Percentiles rank a stretch among this genome's conserved stretches.
These are phyloP conservation scores for Monochamus saltuarius DNA, from an alignment of 1,140 invertebrate genomes.

Conservation along the genomic window DNA sequence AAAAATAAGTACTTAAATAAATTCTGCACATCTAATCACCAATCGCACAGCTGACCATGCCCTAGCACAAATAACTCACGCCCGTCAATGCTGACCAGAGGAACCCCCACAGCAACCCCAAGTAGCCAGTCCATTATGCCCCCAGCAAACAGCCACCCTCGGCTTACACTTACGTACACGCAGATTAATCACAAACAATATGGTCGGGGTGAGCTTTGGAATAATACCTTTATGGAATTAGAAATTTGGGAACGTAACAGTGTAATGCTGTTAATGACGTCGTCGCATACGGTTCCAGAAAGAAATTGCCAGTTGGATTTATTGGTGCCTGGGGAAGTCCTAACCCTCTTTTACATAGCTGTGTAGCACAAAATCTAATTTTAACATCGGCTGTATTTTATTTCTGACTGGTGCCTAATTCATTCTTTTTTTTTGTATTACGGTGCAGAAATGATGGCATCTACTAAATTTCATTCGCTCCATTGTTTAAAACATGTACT, in stretches of 20 bases:
- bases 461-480: too few relatives aligned
- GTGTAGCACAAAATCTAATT: conserved; percentile 1
- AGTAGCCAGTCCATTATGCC: conserved; percentile 7
- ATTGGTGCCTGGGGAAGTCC: conserved; percentile 10
- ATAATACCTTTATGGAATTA: conserved; percentile 32
- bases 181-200: conserved; percentile 33
- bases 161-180: conserved; percentile 26
- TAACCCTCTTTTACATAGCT: not conserved
- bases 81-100: too few relatives aligned
- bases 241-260: conserved; percentile 15
- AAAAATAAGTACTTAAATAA: too few relatives aligned
- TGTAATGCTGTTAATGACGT: conserved; percentile 22
- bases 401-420: too few relatives aligned
- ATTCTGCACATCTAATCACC: too few relatives aligned
- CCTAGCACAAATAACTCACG: too few relatives aligned
- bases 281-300: not conserved
- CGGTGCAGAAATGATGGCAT: too few relatives aligned
- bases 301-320: conserved; percentile 7
- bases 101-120: not conserved
- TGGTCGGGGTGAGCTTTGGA: conserved; percentile 26
- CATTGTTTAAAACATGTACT: too few relatives aligned
- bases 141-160: conserved; percentile 13
- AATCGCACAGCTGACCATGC: too few relatives aligned
- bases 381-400: too few relatives aligned
- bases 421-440: too few relatives aligned